These are phyloP conservation scores for Macaca fascicularis DNA, from an alignment of 2,113 vertebrate species.

Conservation along the genomic window DNA sequence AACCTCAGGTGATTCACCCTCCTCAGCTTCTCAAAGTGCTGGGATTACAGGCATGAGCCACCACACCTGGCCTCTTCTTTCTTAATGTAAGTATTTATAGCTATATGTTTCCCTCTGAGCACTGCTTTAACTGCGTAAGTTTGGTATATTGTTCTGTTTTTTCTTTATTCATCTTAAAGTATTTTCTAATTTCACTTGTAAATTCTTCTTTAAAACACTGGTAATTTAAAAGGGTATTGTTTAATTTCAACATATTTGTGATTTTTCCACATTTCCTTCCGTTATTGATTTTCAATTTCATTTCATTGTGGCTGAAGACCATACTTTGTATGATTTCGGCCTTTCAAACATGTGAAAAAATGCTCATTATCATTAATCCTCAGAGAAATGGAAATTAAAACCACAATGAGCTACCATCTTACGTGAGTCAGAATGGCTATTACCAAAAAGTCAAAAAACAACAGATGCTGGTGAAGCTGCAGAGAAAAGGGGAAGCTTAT, in stretches of 20 bases:
- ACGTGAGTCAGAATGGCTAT: neutral
- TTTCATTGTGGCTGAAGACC: neutral
- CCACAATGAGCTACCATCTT: neutral
- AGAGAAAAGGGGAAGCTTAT: neutral
- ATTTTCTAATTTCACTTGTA: neutral
- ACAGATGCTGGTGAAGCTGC: neutral
- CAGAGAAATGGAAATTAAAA: neutral
- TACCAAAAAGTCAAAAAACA: neutral
- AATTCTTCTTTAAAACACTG: neutral
- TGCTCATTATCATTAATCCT: neutral
- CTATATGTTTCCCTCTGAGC: neutral
- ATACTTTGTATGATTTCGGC: neutral
- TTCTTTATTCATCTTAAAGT: neutral
- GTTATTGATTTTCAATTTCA: neutral
- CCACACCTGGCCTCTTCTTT: too few relatives aligned
- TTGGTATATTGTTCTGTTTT: neutral
- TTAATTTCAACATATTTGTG: neutral
- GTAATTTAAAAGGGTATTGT: neutral
- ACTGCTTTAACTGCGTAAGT: neutral
- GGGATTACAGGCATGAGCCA: too few relatives aligned
- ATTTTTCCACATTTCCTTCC: neutral
- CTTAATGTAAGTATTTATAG: neutral
- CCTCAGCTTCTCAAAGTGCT: too few relatives aligned
- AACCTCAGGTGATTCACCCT: too few relatives aligned
- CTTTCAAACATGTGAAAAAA: neutral